phyloP scores from a whole-genome alignment of 2,113 vertebrate species.

The Cisticola juncidis region DNA sequence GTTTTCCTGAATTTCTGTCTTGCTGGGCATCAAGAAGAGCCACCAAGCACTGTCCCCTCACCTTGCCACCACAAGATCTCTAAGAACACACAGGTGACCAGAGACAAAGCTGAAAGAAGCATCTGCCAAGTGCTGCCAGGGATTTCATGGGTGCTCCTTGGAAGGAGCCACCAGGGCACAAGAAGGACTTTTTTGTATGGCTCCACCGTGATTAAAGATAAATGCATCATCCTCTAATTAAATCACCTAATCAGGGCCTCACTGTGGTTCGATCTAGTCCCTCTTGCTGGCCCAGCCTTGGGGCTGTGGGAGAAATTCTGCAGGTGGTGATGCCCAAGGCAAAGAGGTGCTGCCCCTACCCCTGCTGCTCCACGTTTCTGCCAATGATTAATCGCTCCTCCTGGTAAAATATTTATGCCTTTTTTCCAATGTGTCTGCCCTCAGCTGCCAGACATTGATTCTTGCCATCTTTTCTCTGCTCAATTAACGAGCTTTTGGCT shows the following conservation, averaged over 20 bases:
- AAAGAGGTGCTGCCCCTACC: not conserved
- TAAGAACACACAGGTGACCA: rapidly evolving
- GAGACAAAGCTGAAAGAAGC: not conserved
- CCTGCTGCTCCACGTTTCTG: rapidly evolving
- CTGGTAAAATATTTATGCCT: constrained; percentile 32
- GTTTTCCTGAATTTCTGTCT: not conserved
- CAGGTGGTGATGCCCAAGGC: rapidly evolving
- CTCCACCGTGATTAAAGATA: not conserved
- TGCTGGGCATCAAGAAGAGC: not conserved
- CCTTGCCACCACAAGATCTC: not conserved
- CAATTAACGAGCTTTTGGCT: not conserved
- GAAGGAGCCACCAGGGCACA: not conserved
- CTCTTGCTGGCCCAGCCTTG: not conserved
- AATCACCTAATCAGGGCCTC: not conserved
- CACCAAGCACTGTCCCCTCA: rapidly evolving
- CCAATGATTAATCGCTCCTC: not conserved
- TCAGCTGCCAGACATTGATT: constrained; percentile 11
- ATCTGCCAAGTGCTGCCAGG: not conserved
- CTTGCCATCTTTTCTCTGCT: not conserved
- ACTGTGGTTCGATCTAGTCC: not conserved
- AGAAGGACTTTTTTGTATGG: not conserved
- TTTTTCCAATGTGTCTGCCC: not conserved
- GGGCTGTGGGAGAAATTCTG: not conserved
- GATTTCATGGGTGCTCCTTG: not conserved
- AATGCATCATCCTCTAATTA: not conserved